Conservation (phyloP, 2,797 vertebrate species). For the Triplophysa bombifrons region DNA sequence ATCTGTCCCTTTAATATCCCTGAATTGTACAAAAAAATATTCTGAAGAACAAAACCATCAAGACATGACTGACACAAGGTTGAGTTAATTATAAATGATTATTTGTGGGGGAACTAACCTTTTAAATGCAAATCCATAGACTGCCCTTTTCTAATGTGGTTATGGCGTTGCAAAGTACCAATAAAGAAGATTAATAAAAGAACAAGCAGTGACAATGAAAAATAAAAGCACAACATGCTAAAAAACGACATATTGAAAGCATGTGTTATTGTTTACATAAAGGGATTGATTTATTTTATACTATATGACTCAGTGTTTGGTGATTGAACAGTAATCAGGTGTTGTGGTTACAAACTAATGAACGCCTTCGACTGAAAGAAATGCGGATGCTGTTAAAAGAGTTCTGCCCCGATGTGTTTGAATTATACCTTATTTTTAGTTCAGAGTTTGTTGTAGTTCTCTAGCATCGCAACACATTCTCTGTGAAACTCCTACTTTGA, state of each 20-base stretch:
- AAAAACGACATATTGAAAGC: neutral
- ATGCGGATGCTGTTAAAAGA: neutral
- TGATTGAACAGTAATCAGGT: neutral
- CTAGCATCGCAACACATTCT: conserved; percentile 42
- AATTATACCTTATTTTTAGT: conserved; percentile 42
- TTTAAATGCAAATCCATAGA: neutral
- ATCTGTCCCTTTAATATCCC: no score
- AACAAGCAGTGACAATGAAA: neutral
- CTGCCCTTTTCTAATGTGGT: no score
- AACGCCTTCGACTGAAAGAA: conserved; percentile 5
- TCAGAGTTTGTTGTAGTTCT: conserved; percentile 37
- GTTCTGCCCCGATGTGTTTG: conserved; percentile 37
- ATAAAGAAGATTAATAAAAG: neutral
- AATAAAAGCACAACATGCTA: neutral
- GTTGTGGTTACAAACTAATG: conserved; percentile 19
- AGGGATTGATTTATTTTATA: neutral
- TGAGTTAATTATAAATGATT: no score
- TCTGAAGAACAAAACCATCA: no score
- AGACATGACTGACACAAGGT: no score
- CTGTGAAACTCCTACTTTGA: conserved; percentile 25
- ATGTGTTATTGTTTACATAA: neutral
- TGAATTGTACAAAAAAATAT: no score
- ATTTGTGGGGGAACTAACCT: no score
- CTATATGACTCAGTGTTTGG: conserved; percentile 6
- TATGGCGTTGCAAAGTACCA: no score